Evolutionary conservation across 2,113 vertebrate genomes (phyloP).

Genomic region (Datnioides undecimradiatus): DNA sequence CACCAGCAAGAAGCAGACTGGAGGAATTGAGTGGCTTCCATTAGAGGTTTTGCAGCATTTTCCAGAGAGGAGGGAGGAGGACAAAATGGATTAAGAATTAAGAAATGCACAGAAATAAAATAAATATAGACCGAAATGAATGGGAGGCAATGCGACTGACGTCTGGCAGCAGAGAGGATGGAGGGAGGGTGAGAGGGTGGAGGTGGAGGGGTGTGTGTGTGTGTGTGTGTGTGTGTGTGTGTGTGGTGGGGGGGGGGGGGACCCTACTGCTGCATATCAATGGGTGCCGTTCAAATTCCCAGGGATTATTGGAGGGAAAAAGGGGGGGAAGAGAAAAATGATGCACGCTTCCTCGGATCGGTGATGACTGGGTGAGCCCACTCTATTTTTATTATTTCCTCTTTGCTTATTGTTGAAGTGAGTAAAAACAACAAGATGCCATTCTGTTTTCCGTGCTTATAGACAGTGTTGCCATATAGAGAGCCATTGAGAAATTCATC

Average conservation of each 20-base stretch:
- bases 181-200: conserved; percentile 66
- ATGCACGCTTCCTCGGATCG: conserved; percentile 75
- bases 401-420: conserved; percentile 53
- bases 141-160: conserved; percentile 73
- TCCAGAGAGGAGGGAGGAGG: conserved; percentile 78
- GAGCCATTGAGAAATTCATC: conserved; percentile 73
- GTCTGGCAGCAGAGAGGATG: conserved; percentile 71
- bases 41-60: conserved; percentile 85
- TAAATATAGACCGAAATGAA: conserved; percentile 66
- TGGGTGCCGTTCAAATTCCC: conserved; percentile 78
- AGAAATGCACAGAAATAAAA: conserved; percentile 65
- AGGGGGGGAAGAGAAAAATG: conserved; percentile 55
- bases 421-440: conserved; percentile 58
- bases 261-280: conserved; percentile 73
- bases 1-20: conserved; percentile 91
- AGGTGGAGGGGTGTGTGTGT: conserved; percentile 28
- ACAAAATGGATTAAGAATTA: conserved; percentile 76
- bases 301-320: conserved; percentile 80
- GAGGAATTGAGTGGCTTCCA: conserved; percentile 90
- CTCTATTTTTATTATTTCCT: conserved; percentile 61
- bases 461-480: conserved; percentile 55
- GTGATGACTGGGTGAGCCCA: conserved; percentile 76
- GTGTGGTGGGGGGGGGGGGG: conserved; percentile 29
- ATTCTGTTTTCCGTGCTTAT: conserved; percentile 54
- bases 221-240: conserved; percentile 12